These are phyloP conservation scores for Carlito syrichta DNA, from an alignment of 2,113 vertebrate species.

Conservation along the genomic window DNA sequence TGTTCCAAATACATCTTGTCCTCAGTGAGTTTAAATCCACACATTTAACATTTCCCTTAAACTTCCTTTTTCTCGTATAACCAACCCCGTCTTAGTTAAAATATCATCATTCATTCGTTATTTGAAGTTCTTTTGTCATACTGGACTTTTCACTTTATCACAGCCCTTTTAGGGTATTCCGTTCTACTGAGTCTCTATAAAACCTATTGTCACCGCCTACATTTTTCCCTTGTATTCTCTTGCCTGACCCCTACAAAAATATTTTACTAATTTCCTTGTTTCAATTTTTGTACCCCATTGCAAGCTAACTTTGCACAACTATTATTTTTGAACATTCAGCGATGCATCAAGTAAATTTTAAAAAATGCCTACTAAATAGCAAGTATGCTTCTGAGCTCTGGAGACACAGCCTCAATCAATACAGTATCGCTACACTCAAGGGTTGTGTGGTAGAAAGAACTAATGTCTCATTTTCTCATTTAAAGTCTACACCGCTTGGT, in stretches of 20 bases:
- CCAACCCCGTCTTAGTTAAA: not conserved
- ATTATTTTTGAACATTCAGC: not conserved
- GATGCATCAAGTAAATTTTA: not conserved
- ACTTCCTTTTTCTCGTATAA: not conserved
- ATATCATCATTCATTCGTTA: not conserved
- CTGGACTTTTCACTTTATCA: not conserved
- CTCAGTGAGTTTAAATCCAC: slow-evolving; percentile 16
- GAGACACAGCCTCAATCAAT: not conserved
- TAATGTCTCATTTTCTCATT: not conserved
- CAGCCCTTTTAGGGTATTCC: not conserved
- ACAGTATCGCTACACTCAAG: not conserved
- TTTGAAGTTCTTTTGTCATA: not conserved
- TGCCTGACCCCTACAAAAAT: not conserved
- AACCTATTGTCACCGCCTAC: not conserved
- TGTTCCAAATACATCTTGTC: not conserved
- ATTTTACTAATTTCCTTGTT: not conserved
- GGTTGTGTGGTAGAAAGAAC: not conserved
- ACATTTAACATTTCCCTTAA: not conserved
- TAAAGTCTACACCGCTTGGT: not conserved
- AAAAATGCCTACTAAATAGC: not conserved
- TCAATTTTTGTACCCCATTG: not conserved
- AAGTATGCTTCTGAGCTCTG: not conserved
- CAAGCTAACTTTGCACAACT: not conserved
- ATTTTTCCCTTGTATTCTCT: not conserved
- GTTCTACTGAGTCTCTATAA: not conserved